Evolutionary conservation across 2,888 invertebrate species (phyloP), one percentile per base, ranked within the genome.

Genomic region (Synanthedon tipuliformis): DNA sequence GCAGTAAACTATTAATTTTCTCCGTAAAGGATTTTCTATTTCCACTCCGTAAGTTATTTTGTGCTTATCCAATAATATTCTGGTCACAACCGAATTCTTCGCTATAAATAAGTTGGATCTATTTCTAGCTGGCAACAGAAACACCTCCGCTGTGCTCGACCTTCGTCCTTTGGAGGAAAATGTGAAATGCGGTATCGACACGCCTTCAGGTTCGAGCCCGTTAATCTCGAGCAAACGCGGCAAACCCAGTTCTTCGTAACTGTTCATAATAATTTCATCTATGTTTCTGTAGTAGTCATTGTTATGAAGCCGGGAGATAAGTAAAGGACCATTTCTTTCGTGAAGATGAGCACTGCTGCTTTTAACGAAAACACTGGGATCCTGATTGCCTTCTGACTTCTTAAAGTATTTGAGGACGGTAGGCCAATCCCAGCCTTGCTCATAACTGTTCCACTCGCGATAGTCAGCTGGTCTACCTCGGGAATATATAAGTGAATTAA

Each of bases 231-330:
- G 53, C 5, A 75, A 59, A 51, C 60, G 64, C 53, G 66, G 59
- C 3, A 79, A 62, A 5, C 78, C 78, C n/a, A 79, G 62, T 59
- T 79, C 73, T 58, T 65, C 62, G 15, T 59, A 73, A 11, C 66
- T 66, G n/a, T 66, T 50, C 7, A 78, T 54, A 52, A 69, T 63
- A 1, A 59, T 65, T 18, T 73, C 57, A 57, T 77, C 73, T 0
- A 71, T 64, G 34, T 56, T 51, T 49, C 53, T 57, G 48, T 67
- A 69, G 23, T 66, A 65, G 3, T 53, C 16, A 45, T 70, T 66
- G n/a, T 57, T 61, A 5, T 55, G 53, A 8, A 71, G 69, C 52
- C 73, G 66, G 0, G 75, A 71, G 52, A 77, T 52, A 56, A 65
- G 60, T 1, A 79, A 71, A 0, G 79, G 78, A 0, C 78, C 78